Conservation (phyloP, 1,140 invertebrate species). For the Drosophila bifasciata region DNA sequence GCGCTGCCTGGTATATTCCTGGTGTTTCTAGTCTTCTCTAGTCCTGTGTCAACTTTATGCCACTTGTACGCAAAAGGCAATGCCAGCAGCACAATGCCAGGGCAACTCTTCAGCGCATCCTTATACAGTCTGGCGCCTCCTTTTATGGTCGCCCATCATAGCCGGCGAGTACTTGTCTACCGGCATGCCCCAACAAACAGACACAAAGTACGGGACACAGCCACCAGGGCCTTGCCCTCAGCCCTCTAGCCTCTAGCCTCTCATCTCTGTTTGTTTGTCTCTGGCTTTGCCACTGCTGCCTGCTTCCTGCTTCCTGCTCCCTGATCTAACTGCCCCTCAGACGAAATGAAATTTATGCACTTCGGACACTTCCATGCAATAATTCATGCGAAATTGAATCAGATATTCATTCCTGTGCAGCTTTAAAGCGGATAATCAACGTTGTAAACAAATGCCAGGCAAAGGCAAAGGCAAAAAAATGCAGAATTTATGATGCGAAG, state of each 20-base stretch:
- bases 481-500: conserved; percentile 60
- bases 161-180: conserved; percentile 53
- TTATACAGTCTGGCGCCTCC: conserved; percentile 77
- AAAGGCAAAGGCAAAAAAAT: conserved; percentile 20
- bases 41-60: conserved; percentile 74
- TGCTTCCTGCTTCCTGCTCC: conserved; percentile 19
- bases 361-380: conserved; percentile 79
- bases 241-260: neutral
- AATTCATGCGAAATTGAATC: conserved; percentile 83
- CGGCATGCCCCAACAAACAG: conserved; percentile 67
- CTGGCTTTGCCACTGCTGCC: conserved; percentile 11
- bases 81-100: conserved; percentile 66
- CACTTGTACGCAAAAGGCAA: conserved; percentile 67
- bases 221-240: conserved; percentile 40
- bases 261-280: conserved; percentile 32
- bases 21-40: conserved; percentile 31
- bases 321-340: conserved; percentile 27
- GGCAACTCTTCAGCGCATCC: conserved; percentile 60
- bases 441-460: conserved; percentile 63
- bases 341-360: conserved; percentile 82
- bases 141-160: conserved; percentile 70
- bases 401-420: conserved; percentile 79
- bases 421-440: conserved; percentile 81
- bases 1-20: neutral
- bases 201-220: conserved; percentile 62